Percentiles rank a stretch among this genome's conserved stretches.
Conservation (phyloP, 2,888 invertebrate genomes). For the Drosophila niveifrons region DNA sequence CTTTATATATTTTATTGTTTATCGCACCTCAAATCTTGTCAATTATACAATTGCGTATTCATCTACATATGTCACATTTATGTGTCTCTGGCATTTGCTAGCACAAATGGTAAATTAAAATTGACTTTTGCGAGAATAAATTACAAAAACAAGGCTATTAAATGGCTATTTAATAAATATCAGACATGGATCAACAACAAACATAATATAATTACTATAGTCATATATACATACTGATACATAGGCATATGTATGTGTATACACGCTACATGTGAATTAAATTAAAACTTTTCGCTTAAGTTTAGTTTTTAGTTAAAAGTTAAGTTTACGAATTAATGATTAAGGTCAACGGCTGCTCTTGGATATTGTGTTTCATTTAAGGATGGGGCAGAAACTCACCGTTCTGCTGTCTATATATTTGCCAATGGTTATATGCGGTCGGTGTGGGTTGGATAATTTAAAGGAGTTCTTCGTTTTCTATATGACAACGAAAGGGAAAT, state of each 20-base stretch:
- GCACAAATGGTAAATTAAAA: conserved; percentile 36
- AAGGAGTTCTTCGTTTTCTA: conserved; percentile 69
- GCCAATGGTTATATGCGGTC: conserved; percentile 60
- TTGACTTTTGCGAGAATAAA: conserved; percentile 66
- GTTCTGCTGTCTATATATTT: conserved; percentile 50
- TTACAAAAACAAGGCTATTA: conserved; percentile 61
- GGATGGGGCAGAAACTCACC: conserved; percentile 51
- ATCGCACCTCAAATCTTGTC: conserved; percentile 36
- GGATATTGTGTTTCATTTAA: conserved; percentile 36
- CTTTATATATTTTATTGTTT: conserved; percentile 63
- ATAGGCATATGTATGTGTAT: conserved; percentile 31
- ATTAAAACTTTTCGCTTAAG: conserved; percentile 48
- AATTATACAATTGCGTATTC: conserved; percentile 22
- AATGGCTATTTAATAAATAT: conserved; percentile 75
- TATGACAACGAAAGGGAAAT: conserved; percentile 68
- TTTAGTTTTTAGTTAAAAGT: conserved; percentile 15
- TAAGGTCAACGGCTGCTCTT: conserved; percentile 53
- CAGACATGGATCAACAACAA: conserved; percentile 77
- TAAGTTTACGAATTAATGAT: conserved; percentile 38
- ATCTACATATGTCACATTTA: not conserved
- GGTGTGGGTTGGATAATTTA: conserved; percentile 61
- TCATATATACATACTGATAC: conserved; percentile 34
- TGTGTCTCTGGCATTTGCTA: conserved; percentile 11
- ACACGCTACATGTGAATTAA: conserved; percentile 38
- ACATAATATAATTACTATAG: conserved; percentile 54